Conservation (phyloP, 2,797 vertebrate species). For the Dendrocincla tyrannina region DNA sequence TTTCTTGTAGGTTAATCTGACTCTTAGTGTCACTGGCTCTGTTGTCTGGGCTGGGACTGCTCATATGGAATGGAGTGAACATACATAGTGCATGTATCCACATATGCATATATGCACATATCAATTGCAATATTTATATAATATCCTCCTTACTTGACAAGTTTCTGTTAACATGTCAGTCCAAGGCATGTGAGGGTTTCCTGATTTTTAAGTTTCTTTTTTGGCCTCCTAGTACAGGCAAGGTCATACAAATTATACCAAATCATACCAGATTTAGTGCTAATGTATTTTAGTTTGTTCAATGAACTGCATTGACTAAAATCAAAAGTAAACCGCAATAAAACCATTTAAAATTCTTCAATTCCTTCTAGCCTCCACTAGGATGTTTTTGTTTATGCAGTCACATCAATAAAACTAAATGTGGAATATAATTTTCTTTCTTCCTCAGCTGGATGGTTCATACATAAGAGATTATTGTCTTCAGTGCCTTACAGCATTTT, state of each 20-base stretch:
- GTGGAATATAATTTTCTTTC: not conserved
- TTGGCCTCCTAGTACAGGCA: not conserved
- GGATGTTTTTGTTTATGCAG: not conserved
- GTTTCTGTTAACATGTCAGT: not conserved
- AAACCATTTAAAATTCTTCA: not conserved
- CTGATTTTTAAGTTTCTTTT: not conserved
- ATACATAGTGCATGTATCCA: not conserved
- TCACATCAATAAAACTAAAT: not conserved
- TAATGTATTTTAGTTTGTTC: not conserved
- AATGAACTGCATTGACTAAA: not conserved
- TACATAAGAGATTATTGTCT: not conserved
- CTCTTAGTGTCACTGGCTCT: not conserved
- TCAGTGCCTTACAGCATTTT: not conserved
- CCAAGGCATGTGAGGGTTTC: not conserved
- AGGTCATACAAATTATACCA: not conserved
- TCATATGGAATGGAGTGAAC: not conserved
- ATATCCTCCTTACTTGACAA: not conserved
- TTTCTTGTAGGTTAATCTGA: not conserved
- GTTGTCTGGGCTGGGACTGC: not conserved
- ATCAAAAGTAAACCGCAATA: not conserved
- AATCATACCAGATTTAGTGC: not conserved
- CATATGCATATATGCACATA: not conserved
- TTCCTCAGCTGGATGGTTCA: not conserved
- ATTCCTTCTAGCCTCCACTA: not conserved
- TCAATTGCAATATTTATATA: not conserved